Conservation (phyloP, 2,888 invertebrate genomes). For the Trichopria drosophilae region DNA sequence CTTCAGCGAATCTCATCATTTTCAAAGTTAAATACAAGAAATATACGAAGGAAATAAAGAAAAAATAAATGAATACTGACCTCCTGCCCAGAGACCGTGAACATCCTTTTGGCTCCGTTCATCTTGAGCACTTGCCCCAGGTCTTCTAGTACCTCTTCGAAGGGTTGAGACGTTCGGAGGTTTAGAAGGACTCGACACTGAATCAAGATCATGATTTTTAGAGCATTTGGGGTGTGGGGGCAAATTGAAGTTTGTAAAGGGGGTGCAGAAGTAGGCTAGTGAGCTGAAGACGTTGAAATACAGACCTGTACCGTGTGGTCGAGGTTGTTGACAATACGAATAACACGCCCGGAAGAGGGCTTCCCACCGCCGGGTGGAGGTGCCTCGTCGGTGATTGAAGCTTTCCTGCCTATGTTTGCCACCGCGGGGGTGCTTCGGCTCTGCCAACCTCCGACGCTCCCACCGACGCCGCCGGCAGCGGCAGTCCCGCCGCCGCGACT, state of each 20-base stretch:
- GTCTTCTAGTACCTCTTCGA: constrained; percentile 91
- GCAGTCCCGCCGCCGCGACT: constrained; percentile 57
- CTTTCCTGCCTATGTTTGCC: constrained; percentile 74
- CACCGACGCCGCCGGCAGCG: constrained; percentile 53
- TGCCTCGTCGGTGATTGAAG: constrained; percentile 80
- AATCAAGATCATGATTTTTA: constrained; percentile 37
- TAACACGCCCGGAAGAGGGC: constrained; percentile 81
- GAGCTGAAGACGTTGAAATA: too few species aligned
- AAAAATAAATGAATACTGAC: too few species aligned
- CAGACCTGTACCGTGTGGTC: constrained; percentile 86
- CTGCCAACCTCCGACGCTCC: constrained; percentile 54
- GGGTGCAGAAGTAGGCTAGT: too few species aligned
- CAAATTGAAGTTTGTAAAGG: too few species aligned
- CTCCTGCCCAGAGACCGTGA: constrained; percentile 89
- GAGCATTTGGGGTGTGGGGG: not conserved
- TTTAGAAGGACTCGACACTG: constrained; percentile 90
- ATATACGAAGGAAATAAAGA: too few species aligned
- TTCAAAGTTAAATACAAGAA: too few species aligned
- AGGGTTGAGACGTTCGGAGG: constrained; percentile 88
- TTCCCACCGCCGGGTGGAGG: constrained; percentile 73
- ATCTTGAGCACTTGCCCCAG: constrained; percentile 90
- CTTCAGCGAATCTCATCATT: too few species aligned
- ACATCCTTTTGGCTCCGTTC: constrained; percentile 88
- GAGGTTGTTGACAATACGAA: constrained; percentile 91
- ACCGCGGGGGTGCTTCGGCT: constrained; percentile 65